Evolutionary conservation across 2,113 vertebrate species (phyloP), one percentile per base, ranked within the genome.

Genomic region (Microcebus murinus): DNA sequence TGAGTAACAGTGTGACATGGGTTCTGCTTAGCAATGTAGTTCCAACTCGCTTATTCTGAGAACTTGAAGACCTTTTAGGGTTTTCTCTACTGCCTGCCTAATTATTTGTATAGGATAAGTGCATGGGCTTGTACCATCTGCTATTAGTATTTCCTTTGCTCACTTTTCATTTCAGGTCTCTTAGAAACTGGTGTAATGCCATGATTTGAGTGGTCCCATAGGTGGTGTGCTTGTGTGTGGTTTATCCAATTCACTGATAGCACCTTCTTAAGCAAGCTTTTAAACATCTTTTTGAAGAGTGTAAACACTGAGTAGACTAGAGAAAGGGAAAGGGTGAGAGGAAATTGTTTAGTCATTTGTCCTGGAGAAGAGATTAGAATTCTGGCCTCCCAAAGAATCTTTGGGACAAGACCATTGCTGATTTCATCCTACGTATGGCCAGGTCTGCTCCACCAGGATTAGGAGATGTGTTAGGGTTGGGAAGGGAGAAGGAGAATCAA

Each of bases 1-100:
- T 90, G 95, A 94, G 87, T 95, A 97, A 97, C 71, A 13, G 82
- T 68, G 76, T 42, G 87, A 96, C 92, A 17, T 67, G 87, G 74
- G 21, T 73, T 97, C 77, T 97, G 70, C 92, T 91, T 86, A 94
- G 59, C 79, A 61, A 15, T 90, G 83, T 52, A 55, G 45, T 96
- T 95, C 94, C 65, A 36, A 31, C 91, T 96, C 55, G 13, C 97
- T 97, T 52, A 27, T 90, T 42, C 59, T 18, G n/a, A 94, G 90
- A 83, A 68, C 68, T 52, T 39, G 48, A 93, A 63, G 67, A 67
- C 13, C 31, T 55, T 79, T 77, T 70, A 71, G 94, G 59, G 29
- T 79, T 59, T 87, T 70, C 88, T 90, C 85, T 68, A n/a, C 85
- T 52, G 52, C 27, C 55, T 27, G 42, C 15, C 34, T 52, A 48